Evolutionary conservation across 2,113 vertebrate genomes (phyloP), one percentile per base, ranked within the genome.

Genomic region (Probosciger aterrimus): DNA sequence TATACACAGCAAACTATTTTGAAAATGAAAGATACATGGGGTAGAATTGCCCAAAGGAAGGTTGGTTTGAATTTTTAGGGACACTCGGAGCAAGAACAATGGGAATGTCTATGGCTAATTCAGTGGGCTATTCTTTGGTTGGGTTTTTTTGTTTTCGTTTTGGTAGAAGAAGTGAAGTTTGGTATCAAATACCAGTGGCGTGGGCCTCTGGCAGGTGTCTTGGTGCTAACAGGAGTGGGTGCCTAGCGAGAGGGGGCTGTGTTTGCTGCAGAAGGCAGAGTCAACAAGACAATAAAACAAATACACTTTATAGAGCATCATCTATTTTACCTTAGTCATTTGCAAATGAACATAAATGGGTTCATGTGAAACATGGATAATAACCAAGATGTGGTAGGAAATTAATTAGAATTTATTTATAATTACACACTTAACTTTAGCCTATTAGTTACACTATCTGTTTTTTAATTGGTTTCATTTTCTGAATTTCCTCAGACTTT

Each of bases 331-430:
- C 41, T 95, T 93, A 30, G 53, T 89, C 70, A 23, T 86, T 73
- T 95, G 57, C 91, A 95, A 92, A 73, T 82, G 92, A 60, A 33
- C 78, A 37, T 85, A 92, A 97, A 92, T 86, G 71, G 52, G 27
- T 90, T 96, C 37, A 15, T 74, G 55, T 81, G 94, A 88, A 92
- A 92, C 41, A 43, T 47, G 86, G 84, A 78, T 96, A 97, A 97
- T 93, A 95, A 93, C 65, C 59, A 86, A 91, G 94, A 82, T 92
- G 84, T 31, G 6, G 55, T 55, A 88, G 94, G 46, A 63, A 96
- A 96, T 97, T 86, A 92, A 97, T 97, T 96, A 87, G 79, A 93
- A 55, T 92, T 95, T 96, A 92, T 91, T 97, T 96, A 70, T 95
- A 97, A 95, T 96, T 97, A 67, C 25, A 65, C 20, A 94, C 47